These are phyloP conservation scores for Hirundichthys speculiger DNA, from an alignment of 2,113 vertebrate species.

Conservation along the genomic window DNA sequence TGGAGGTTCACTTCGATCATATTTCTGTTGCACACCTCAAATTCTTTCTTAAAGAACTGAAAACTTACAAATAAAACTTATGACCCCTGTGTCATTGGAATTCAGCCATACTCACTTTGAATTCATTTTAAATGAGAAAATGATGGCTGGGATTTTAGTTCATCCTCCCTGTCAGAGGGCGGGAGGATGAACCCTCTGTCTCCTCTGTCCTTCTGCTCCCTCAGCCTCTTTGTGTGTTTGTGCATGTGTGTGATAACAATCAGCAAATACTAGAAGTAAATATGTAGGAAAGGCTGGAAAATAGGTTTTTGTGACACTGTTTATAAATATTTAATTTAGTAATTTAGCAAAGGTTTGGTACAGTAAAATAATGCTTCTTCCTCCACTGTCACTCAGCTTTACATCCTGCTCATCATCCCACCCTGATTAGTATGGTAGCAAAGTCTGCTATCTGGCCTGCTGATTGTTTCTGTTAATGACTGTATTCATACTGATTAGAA, in stretches of 20 bases:
- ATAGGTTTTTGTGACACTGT: conserved; percentile 77
- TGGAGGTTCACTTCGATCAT: conserved; percentile 13
- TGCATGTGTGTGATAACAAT: conserved; percentile 71
- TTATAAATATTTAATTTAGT: conserved; percentile 83
- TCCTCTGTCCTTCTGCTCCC: conserved; percentile 13
- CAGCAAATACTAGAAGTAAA: conserved; percentile 82
- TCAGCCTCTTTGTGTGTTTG: conserved; percentile 29
- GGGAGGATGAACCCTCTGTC: too few species aligned
- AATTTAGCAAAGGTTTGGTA: conserved; percentile 76
- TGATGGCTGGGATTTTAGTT: conserved; percentile 65
- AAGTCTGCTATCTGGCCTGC: conserved; percentile 42
- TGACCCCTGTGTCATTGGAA: conserved; percentile 56
- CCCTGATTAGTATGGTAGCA: conserved; percentile 45
- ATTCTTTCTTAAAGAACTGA: conserved; percentile 17
- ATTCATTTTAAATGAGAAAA: conserved; percentile 80
- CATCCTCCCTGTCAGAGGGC: not conserved
- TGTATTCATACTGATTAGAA: conserved; percentile 65
- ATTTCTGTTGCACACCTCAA: conserved; percentile 10
- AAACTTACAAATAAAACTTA: conserved; percentile 37
- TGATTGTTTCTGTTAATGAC: conserved; percentile 75
- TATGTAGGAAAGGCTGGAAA: conserved; percentile 79
- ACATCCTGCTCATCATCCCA: conserved; percentile 10
- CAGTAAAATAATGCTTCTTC: conserved; percentile 74
- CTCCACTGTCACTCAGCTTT: conserved; percentile 53
- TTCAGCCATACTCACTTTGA: conserved; percentile 76